A percentile compares a stretch with the other conserved stretches of the same genome.
These are phyloP conservation scores for Porites cylindrica DNA, from an alignment of 92 coral and sea anemone species.

Conservation along the genomic window DNA sequence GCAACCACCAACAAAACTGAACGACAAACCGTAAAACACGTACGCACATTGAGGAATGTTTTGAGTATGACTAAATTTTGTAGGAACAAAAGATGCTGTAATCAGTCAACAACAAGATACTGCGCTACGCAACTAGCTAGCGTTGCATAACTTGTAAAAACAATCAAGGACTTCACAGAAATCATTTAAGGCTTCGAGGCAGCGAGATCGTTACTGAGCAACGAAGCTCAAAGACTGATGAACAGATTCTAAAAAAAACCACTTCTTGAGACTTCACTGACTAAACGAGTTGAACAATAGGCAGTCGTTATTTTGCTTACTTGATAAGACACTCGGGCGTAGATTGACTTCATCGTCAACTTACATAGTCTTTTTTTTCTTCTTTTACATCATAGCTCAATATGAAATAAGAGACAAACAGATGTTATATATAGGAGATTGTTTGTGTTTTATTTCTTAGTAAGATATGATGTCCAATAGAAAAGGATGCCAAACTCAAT, in stretches of 20 bases:
- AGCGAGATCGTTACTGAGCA: neutral
- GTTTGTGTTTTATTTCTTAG: neutral
- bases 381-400: neutral
- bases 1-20: neutral
- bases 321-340: neutral
- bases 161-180: neutral
- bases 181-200: neutral
- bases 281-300: neutral
- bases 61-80: neutral
- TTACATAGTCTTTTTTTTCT: neutral
- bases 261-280: neutral
- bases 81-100: conserved; percentile 5
- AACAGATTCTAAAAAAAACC: neutral
- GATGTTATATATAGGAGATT: neutral
- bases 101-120: neutral
- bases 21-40: conserved; percentile 3
- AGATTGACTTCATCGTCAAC: neutral
- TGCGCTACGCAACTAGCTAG: neutral
- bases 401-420: neutral
- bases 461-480: neutral
- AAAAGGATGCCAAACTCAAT: neutral
- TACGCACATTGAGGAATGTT: neutral
- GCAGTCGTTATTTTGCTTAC: neutral
- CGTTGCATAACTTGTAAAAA: neutral
- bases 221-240: neutral